Evolutionary conservation across 2,888 invertebrate genomes (phyloP), one percentile per base, ranked within the genome.

Genomic region (Epinotia bilunana): DNA sequence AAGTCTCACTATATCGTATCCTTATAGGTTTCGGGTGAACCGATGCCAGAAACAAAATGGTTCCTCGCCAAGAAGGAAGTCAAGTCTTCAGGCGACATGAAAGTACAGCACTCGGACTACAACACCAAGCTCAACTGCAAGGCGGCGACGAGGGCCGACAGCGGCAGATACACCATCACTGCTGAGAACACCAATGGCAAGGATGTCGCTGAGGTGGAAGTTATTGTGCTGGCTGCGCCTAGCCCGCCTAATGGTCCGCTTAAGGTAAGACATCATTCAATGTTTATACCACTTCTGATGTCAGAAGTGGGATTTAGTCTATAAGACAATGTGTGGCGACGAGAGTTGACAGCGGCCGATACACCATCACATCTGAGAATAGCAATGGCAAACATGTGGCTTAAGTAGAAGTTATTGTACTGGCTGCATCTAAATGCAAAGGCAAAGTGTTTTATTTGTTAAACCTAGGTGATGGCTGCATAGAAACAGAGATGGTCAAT

Each of bases 101-200:
- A 98, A 86, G 96, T 98, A 0, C 96, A 96, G 70, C 97, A 98
- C 83, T 95, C 95, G 0, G 98, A 98, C 78, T 98, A 98, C 88
- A 97, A 97, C 85, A 98, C 98, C 0, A 98, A 97, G 88, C 83
- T 98, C 53, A 96, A 95, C 84, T 97, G 98, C 74, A 95, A 96
- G 75, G 96, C 96, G 79, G 97, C 98, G 0, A 97, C 96, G 0
- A 94, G 99, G 11, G 95, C 95, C 0, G 98, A 99, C 88, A 97
- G 98, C 64, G 99, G 99, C 16, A 95, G 97, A 20, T 99, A 99
- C 88, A 97, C 97, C 0, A 95, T 99, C 77, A 97, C 97, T 0
- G 99, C 99, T 16, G 98, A 98, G 89, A 99, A 99, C 87, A 94
- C 95, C 71, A 98, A 98, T 81, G 99, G 99, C n/a, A 97, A 97